Conservation (phyloP, 1,140 invertebrate species). For the Anastatus disparis region DNA sequence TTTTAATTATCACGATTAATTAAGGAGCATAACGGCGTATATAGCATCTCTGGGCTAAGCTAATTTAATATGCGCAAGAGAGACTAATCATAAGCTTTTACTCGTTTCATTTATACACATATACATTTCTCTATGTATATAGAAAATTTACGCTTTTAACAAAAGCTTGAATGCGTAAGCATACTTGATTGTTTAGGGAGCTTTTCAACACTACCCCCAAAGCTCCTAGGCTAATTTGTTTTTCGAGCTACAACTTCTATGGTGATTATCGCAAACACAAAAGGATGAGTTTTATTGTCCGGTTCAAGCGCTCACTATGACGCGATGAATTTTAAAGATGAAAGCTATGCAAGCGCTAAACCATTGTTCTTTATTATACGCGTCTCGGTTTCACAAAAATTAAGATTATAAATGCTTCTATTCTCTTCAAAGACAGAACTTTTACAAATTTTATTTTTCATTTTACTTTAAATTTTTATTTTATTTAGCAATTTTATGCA, state of each 20-base stretch:
- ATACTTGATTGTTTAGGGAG: not conserved
- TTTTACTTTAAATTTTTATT: too few relatives aligned
- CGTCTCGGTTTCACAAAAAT: not conserved
- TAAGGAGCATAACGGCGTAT: slow-evolving; percentile 53
- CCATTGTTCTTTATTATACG: too few relatives aligned
- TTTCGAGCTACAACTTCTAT: slow-evolving; percentile 8
- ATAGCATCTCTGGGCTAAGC: not conserved
- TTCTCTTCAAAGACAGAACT: too few relatives aligned
- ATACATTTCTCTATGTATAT: too few relatives aligned
- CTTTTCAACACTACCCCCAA: too few relatives aligned
- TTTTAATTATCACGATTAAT: slow-evolving; percentile 65
- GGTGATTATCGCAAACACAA: not conserved
- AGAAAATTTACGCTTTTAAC: not conserved
- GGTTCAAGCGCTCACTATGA: not conserved
- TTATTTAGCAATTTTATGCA: too few relatives aligned
- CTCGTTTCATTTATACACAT: too few relatives aligned
- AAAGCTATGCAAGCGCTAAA: not conserved
- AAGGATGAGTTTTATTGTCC: slow-evolving; percentile 25
- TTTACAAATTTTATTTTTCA: too few relatives aligned
- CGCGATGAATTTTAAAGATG: slow-evolving; percentile 6
- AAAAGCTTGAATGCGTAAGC: too few relatives aligned
- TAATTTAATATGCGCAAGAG: slow-evolving; percentile 32
- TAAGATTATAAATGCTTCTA: too few relatives aligned
- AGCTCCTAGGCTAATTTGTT: too few relatives aligned
- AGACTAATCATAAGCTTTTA: slow-evolving; percentile 37